Percentiles rank a stretch among this genome's conserved stretches.
These are phyloP conservation scores for Drosophila nigromelanica DNA, from an alignment of 1,140 invertebrate species.

Conservation along the genomic window DNA sequence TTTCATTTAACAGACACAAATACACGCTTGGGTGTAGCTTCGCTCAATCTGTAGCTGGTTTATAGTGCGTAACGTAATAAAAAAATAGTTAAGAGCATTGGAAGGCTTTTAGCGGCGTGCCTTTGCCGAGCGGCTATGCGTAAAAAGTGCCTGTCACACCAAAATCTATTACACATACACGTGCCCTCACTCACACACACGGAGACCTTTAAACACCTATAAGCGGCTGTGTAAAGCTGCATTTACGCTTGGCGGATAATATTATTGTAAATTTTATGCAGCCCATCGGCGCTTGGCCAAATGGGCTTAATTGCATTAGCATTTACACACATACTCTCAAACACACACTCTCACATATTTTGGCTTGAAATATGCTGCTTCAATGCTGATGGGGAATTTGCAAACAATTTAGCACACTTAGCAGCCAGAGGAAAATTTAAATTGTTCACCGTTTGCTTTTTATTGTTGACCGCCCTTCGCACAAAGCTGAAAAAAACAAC, in stretches of 20 bases:
- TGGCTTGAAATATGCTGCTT: neutral
- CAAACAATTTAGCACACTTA: constrained; percentile 37
- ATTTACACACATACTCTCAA: neutral
- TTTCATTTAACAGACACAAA: constrained; percentile 14
- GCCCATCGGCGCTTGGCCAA: constrained; percentile 7
- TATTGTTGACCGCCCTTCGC: constrained; percentile 19
- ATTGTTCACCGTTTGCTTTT: constrained; percentile 52
- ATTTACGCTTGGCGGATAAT: constrained; percentile 51
- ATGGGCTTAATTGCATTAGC: constrained; percentile 12
- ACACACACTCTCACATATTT: neutral
- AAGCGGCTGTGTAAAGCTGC: neutral
- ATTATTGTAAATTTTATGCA: constrained; percentile 55
- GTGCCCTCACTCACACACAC: neutral
- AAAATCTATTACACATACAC: constrained; percentile 5
- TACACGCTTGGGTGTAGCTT: constrained; percentile 3
- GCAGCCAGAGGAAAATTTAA: constrained; percentile 41
- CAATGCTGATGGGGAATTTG: constrained; percentile 8
- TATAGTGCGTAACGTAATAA: constrained; percentile 76
- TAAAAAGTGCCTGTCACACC: constrained; percentile 51
- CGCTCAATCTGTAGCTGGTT: constrained; percentile 31
- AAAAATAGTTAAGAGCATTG: constrained; percentile 78
- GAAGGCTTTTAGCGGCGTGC: constrained; percentile 71
- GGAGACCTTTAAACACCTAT: neutral
- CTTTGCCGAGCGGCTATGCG: constrained; percentile 44
- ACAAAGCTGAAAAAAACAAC: neutral